phyloP scores from a whole-genome alignment of 2,797 vertebrate species.

The Sebastes goodei region DNA sequence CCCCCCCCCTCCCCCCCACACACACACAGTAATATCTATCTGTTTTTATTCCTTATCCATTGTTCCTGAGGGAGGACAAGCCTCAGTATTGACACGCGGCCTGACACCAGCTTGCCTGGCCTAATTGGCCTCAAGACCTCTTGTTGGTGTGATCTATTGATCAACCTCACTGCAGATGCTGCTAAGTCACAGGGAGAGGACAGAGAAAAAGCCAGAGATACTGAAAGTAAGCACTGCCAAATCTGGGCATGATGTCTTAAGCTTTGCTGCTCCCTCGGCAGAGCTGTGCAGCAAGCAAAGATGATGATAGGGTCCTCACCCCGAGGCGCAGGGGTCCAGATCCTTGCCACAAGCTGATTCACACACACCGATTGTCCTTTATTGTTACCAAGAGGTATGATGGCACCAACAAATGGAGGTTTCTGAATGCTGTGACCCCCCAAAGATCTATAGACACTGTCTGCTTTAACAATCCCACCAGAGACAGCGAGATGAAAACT shows the following conservation, averaged over 20 bases:
- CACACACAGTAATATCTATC: conserved; percentile 8
- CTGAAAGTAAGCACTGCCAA: conserved; percentile 56
- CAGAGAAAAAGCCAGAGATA: conserved; percentile 49
- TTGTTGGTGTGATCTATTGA: conserved; percentile 76
- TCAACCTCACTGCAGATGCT: conserved; percentile 61
- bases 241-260: conserved; percentile 68
- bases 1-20: background rate
- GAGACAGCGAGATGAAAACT: conserved; percentile 66
- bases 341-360: conserved; percentile 60
- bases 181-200: conserved; percentile 61
- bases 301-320: conserved; percentile 64
- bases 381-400: conserved; percentile 63
- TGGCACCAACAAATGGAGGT: conserved; percentile 68
- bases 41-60: conserved; percentile 51
- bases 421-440: conserved; percentile 68
- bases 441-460: conserved; percentile 64
- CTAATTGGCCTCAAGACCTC: conserved; percentile 78
- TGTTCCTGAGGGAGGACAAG: conserved; percentile 62
- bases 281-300: conserved; percentile 45
- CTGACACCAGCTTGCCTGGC: conserved; percentile 57
- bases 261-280: conserved; percentile 43
- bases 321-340: conserved; percentile 54
- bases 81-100: conserved; percentile 63
- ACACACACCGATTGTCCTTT: conserved; percentile 70
- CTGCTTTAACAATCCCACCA: conserved; percentile 66